A percentile compares a stretch with the other conserved stretches of the same genome.
phyloP scores from a whole-genome alignment of 2,888 invertebrate genomes.

The Folsomia manolachei region DNA sequence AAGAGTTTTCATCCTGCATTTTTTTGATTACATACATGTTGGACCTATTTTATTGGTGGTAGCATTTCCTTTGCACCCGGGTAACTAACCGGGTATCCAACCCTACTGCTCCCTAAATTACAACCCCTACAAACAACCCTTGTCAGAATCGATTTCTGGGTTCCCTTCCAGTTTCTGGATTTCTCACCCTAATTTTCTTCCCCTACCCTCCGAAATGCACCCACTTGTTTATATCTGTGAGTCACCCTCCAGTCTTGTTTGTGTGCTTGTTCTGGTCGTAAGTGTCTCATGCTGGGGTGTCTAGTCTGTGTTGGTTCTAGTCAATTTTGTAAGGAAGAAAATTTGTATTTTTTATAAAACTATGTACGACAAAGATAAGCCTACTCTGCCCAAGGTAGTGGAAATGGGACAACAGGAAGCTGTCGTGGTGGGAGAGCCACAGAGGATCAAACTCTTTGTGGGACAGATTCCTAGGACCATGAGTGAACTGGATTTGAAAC shows the following conservation, averaged over 20 bases:
- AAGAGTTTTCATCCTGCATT: too few species aligned
- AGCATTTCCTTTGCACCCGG: too few species aligned
- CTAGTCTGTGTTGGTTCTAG: background rate
- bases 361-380: background rate
- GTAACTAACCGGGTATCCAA: too few species aligned
- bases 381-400: too few species aligned
- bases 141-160: too few species aligned
- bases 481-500: conserved; percentile 61
- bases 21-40: too few species aligned
- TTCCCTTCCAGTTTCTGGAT: too few species aligned
- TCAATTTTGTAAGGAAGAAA: background rate
- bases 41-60: too few species aligned
- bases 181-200: conserved; percentile 12
- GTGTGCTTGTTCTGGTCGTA: too few species aligned
- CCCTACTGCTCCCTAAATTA: too few species aligned
- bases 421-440: conserved; percentile 1
- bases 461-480: conserved; percentile 89
- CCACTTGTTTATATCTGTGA: background rate
- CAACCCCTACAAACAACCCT: too few species aligned
- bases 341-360: background rate
- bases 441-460: conserved; percentile 71
- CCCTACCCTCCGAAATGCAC: background rate
- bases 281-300: background rate
- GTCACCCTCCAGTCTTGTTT: background rate
- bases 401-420: background rate